Percentiles rank a stretch among this genome's conserved stretches.
Conservation (phyloP, 2,113 vertebrate genomes). For the Trichomycterus rosablanca region DNA sequence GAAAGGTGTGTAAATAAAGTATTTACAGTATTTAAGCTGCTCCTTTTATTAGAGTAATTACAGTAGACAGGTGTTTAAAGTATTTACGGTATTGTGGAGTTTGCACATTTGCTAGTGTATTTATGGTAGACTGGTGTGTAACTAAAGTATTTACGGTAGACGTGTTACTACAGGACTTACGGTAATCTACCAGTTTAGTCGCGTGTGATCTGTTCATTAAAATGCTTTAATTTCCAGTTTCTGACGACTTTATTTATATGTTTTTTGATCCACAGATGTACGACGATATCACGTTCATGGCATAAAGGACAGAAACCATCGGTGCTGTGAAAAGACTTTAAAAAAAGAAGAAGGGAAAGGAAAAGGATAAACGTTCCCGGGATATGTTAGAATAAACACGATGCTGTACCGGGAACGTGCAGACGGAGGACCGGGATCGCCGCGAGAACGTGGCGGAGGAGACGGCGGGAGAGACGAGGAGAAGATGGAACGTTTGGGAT, state of each 20-base stretch:
- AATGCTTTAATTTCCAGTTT: not conserved
- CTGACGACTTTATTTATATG: not conserved
- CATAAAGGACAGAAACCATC: slow-evolving; percentile 51
- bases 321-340: not conserved
- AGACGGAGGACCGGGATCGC: not conserved
- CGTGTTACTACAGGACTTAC: no score
- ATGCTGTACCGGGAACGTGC: not conserved
- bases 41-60: not conserved
- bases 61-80: no score
- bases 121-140: no score
- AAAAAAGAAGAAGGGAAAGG: slow-evolving; percentile 1
- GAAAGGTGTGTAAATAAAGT: no score
- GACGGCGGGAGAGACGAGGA: not conserved
- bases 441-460: not conserved
- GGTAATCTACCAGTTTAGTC: no score
- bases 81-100: no score
- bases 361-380: not conserved
- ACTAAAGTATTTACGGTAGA: no score
- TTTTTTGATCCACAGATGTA: slow-evolving; percentile 55
- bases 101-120: no score
- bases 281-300: slow-evolving; percentile 69
- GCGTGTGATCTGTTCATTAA: no score
- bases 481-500: not conserved
- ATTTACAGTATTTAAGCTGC: not conserved
- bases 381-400: not conserved